A percentile compares a stretch with the other conserved stretches of the same genome.
Evolutionary conservation across 2,113 vertebrate genomes (phyloP).

Genomic region (Oryzias woworae): DNA sequence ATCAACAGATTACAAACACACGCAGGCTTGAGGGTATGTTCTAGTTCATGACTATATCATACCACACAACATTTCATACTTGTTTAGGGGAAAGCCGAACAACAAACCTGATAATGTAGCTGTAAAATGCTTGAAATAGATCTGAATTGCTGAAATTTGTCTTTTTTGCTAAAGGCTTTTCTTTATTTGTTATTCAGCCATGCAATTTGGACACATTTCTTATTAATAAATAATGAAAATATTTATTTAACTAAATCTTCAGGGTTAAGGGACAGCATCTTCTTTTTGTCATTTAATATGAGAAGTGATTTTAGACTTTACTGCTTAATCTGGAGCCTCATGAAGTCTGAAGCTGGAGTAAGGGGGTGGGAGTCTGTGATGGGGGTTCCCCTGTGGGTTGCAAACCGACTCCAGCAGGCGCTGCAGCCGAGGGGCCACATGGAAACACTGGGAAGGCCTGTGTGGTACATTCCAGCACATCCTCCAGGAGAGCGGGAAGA

Average conservation of each 20-base stretch:
- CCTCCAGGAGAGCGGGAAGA: slow-evolving; percentile 81
- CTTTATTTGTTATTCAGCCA: slow-evolving; percentile 58
- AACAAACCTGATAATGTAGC: slow-evolving; percentile 54
- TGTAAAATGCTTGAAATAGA: slow-evolving; percentile 62
- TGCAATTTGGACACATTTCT: slow-evolving; percentile 40
- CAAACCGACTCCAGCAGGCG: slow-evolving; percentile 85
- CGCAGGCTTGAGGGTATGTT: slow-evolving; percentile 59
- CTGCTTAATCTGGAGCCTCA: slow-evolving; percentile 15
- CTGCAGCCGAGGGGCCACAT: slow-evolving; percentile 83
- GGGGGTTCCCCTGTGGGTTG: slow-evolving; percentile 86
- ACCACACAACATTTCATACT: slow-evolving; percentile 59
- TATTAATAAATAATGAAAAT: slow-evolving; percentile 40
- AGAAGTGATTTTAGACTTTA: slow-evolving; percentile 24
- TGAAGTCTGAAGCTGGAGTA: slow-evolving; percentile 43
- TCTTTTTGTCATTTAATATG: not conserved
- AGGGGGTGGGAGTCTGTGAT: slow-evolving; percentile 11
- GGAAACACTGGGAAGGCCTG: slow-evolving; percentile 87
- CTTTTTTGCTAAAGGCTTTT: slow-evolving; percentile 51
- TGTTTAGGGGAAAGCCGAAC: slow-evolving; percentile 43
- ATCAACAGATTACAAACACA: slow-evolving; percentile 71
- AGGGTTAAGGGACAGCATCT: slow-evolving; percentile 15
- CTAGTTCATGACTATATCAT: slow-evolving; percentile 53
- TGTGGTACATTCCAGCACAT: slow-evolving; percentile 92
- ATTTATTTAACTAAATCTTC: slow-evolving; percentile 34
- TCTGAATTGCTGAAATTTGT: slow-evolving; percentile 45